Evolutionary conservation across 2,113 vertebrate species (phyloP).

Genomic region (Poecile atricapillus): DNA sequence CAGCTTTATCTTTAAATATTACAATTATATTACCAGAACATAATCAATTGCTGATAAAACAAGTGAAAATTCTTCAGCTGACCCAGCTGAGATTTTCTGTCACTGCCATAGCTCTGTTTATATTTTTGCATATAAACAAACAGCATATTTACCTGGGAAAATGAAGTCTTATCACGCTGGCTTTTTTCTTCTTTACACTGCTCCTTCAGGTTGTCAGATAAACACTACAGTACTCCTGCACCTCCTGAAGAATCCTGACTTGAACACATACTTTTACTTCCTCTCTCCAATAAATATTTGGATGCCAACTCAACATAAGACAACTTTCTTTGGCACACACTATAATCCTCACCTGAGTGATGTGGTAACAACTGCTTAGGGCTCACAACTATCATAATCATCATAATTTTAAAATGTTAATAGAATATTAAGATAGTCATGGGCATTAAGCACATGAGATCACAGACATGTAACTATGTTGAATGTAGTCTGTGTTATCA

Average conservation of each 20-base stretch:
- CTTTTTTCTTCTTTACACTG: not conserved
- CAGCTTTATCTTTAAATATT: not conserved
- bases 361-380: not conserved
- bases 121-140: not conserved
- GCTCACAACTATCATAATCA: not conserved
- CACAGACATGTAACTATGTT: not conserved
- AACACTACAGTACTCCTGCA: not conserved
- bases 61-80: not conserved
- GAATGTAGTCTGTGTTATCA: not conserved
- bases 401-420: not conserved
- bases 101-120: not conserved
- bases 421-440: not conserved
- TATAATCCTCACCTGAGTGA: not conserved
- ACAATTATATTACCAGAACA: not conserved
- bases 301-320: not conserved
- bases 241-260: not conserved
- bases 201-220: not conserved
- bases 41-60: not conserved
- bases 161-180: not conserved
- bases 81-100: not conserved
- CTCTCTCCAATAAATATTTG: not conserved
- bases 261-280: not conserved
- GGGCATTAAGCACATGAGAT: accelerated
- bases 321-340: not conserved
- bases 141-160: not conserved